Evolutionary conservation across 2,888 invertebrate species (phyloP).

Genomic region (Harmothoe impar): DNA sequence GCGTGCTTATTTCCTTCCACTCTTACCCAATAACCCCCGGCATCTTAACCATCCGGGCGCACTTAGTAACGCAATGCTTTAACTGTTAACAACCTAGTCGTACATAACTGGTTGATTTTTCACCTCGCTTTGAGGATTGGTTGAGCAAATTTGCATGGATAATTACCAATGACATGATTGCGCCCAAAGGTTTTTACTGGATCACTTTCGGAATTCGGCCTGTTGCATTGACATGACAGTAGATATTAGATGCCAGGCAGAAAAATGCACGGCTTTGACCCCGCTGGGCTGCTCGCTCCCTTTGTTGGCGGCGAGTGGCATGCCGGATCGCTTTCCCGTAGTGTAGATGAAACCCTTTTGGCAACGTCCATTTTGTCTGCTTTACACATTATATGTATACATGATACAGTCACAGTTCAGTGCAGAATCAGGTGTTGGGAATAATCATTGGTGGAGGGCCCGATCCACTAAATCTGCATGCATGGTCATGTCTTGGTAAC

Average conservation of each 20-base stretch:
- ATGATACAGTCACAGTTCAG: not conserved
- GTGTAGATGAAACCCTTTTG: slow-evolving; percentile 20
- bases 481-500: slow-evolving; percentile 44
- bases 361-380: slow-evolving; percentile 21
- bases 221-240: slow-evolving; percentile 61
- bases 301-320: not conserved
- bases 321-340: slow-evolving; percentile 32
- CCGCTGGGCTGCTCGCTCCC: slow-evolving; percentile 6
- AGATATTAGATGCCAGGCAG: slow-evolving; percentile 18
- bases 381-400: not conserved
- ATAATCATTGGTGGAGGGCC: not conserved
- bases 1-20: slow-evolving; percentile 59
- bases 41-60: slow-evolving; percentile 9
- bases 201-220: slow-evolving; percentile 40
- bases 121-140: slow-evolving; percentile 54
- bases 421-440: not conserved
- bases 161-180: slow-evolving; percentile 11
- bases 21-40: slow-evolving; percentile 53
- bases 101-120: slow-evolving; percentile 19
- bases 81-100: slow-evolving; percentile 39
- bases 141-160: slow-evolving; percentile 52
- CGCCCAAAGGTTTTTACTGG: slow-evolving; percentile 32
- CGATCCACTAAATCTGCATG: slow-evolving; percentile 37
- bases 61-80: slow-evolving; percentile 48
- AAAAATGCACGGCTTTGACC: slow-evolving; percentile 40